phyloP scores from a whole-genome alignment of 2,888 invertebrate species.

The Dusona sp. region DNA sequence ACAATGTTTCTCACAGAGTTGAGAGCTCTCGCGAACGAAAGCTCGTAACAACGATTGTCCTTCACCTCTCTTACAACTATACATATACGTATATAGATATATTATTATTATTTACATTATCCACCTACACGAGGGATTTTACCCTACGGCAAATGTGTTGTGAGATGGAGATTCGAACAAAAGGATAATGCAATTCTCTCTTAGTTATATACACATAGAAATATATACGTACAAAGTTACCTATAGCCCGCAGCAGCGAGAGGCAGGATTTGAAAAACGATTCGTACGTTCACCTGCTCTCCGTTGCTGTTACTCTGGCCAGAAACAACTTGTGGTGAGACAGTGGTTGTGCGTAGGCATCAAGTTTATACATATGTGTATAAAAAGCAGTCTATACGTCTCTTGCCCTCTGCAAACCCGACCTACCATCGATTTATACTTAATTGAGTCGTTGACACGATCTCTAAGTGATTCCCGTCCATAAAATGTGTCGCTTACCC shows the following conservation, averaged over 20 bases:
- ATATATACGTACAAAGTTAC: conserved; percentile 17
- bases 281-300: conserved; percentile 65
- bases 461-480: conserved; percentile 40
- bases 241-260: conserved; percentile 51
- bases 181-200: conserved; percentile 73
- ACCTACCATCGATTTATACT: conserved; percentile 42
- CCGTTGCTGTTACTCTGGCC: conserved; percentile 6
- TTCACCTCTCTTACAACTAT: conserved; percentile 73
- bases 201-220: background rate
- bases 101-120: conserved; percentile 36
- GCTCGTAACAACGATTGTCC: conserved; percentile 73
- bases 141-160: conserved; percentile 24
- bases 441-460: conserved; percentile 61
- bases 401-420: conserved; percentile 7
- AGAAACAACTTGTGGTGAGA: conserved; percentile 20
- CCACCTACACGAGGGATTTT: conserved; percentile 43
- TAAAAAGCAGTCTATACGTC: background rate
- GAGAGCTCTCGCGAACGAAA: conserved; percentile 50
- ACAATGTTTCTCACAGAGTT: conserved; percentile 74
- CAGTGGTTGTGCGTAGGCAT: background rate
- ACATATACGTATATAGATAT: conserved; percentile 18
- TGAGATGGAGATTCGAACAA: conserved; percentile 70
- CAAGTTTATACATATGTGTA: background rate
- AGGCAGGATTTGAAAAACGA: conserved; percentile 48
- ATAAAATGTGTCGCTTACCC: conserved; percentile 1